Evolutionary conservation across 2,113 vertebrate genomes (phyloP).

Genomic region (Sorex araneus): DNA sequence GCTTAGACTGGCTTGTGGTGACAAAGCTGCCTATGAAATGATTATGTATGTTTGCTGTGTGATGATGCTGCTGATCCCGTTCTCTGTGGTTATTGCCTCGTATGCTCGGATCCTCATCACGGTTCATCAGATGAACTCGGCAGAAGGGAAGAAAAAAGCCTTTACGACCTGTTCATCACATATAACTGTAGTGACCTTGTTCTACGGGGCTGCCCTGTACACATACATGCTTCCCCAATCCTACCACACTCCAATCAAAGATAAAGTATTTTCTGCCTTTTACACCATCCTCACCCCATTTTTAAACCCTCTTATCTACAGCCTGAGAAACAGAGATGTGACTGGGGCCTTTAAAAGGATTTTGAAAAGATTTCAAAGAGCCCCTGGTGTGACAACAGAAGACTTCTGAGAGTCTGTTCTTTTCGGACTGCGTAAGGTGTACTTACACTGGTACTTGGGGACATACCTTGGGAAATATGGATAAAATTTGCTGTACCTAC

Average conservation of each 20-base stretch:
- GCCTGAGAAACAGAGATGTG: constrained; percentile 79
- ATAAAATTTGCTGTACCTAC: neutral
- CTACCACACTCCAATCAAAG: constrained; percentile 71
- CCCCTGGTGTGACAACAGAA: neutral
- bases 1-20: constrained; percentile 79
- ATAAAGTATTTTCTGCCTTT: constrained; percentile 78
- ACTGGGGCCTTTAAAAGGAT: constrained; percentile 30
- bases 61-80: constrained; percentile 74
- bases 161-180: constrained; percentile 78
- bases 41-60: constrained; percentile 74
- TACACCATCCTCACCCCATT: constrained; percentile 79
- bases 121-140: constrained; percentile 54
- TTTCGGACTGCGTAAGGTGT: accelerated
- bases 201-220: constrained; percentile 76
- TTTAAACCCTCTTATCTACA: constrained; percentile 77
- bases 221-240: constrained; percentile 72
- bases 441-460: neutral
- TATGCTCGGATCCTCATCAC: constrained; percentile 61
- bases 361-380: neutral
- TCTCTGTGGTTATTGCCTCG: constrained; percentile 61
- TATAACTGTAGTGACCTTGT: constrained; percentile 69
- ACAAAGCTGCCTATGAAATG: constrained; percentile 75
- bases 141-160: constrained; percentile 71
- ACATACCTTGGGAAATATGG: accelerated
- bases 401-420: neutral